Conservation (phyloP, 2,888 invertebrate genomes). For the Polyommatus icarus region DNA sequence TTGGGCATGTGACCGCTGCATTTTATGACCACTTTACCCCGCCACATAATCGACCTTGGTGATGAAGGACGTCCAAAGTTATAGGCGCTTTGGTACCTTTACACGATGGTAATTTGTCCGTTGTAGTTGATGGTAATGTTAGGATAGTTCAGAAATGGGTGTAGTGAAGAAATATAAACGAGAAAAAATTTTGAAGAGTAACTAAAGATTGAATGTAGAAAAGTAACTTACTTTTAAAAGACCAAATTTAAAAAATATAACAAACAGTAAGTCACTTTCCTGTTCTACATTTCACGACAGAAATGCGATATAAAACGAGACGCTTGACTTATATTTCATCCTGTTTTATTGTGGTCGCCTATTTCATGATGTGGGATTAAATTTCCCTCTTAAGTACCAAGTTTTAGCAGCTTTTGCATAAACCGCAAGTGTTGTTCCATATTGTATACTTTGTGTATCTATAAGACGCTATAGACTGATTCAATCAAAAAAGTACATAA, state of each 20-base stretch:
- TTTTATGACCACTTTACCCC: constrained; percentile 80
- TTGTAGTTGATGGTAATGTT: neutral
- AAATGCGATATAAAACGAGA: constrained; percentile 5
- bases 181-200: neutral
- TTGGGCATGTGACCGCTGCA: constrained; percentile 79
- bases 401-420: neutral
- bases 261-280: constrained; percentile 17
- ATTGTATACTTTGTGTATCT: neutral
- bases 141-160: neutral
- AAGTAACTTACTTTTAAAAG: neutral
- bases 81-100: constrained; percentile 56
- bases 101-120: constrained; percentile 4
- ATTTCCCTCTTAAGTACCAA: neutral
- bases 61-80: constrained; percentile 74
- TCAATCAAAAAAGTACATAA: too few relatives aligned
- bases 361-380: neutral
- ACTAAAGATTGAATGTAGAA: neutral
- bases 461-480: too few relatives aligned
- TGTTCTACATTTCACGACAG: neutral
- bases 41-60: constrained; percentile 79
- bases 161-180: neutral
- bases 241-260: neutral
- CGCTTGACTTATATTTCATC: constrained; percentile 29
- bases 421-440: neutral
- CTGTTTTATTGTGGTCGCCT: constrained; percentile 10